Evolutionary conservation across 2,888 invertebrate species (phyloP), one percentile per base, ranked within the genome.

Genomic region (Panorpa germanica): DNA sequence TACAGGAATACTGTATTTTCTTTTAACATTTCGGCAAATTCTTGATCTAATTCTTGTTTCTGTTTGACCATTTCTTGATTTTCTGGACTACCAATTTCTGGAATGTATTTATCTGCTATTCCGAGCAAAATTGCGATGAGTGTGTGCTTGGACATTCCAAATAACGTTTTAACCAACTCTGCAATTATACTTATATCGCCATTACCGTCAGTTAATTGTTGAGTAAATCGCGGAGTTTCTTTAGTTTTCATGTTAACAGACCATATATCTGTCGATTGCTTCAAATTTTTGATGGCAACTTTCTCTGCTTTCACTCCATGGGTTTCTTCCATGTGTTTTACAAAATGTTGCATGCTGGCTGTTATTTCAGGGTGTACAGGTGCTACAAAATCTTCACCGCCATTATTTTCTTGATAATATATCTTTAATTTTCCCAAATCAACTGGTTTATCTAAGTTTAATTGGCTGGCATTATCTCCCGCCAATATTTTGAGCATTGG

Each of bases 1-100:
- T 77, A 90, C 18, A 93, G 53, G 35, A 93, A 67, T 3, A 93
- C 73, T 2, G 90, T 91, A 48, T 91, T 69, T 16, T 81, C 70
- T 8, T 80, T 78, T 17, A 93, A 59, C 44, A 88, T 55, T 25
- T 76, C 67, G 48, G 61, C 56, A 29, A 82, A 57, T 41, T 64
- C 65, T 21, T 57, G 54, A 37, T 65, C 61, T 18, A 82, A 54
- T n/a, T 65, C 56, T 33, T 70, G 61, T 22, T 74, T 59, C 39
- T 70, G 57, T 40, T 66, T 57, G 1, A 72, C 51, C 29, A 72
- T 58, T 39, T 66, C 53, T 1, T 59, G 49, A 41, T 76, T 64
- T 41, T 65, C 59, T 11, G 61, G 53, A 25, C 63, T 63, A 2
- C 70, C 71, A 32, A 65, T 46, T 41, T 63, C 46, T 5, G 65